Conservation (phyloP, 2,888 invertebrate genomes). For the Limnephilus marmoratus region DNA sequence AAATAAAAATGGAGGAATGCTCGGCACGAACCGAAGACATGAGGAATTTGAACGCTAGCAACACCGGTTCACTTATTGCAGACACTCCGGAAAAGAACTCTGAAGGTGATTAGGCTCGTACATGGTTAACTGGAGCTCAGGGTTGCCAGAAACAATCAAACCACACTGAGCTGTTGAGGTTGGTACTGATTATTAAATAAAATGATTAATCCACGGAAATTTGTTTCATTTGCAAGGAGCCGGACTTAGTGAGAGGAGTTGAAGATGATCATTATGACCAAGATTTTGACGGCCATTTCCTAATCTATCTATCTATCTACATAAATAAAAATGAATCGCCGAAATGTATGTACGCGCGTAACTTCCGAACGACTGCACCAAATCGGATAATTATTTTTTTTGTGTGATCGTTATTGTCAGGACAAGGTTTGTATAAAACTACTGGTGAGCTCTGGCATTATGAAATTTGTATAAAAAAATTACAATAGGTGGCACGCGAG, state of each 20-base stretch:
- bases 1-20: not conserved
- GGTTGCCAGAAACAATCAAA: slow-evolving; percentile 10
- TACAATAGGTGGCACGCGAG: too few species aligned
- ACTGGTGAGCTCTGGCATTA: too few species aligned
- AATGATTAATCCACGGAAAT: not conserved
- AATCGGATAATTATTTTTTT: too few species aligned
- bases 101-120: slow-evolving; percentile 18
- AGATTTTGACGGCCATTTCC: too few species aligned
- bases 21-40: not conserved
- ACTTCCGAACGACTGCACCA: too few species aligned
- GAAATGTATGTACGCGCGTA: too few species aligned
- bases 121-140: slow-evolving; percentile 10
- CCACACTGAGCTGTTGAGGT: not conserved
- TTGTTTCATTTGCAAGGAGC: not conserved
- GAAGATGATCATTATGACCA: too few species aligned
- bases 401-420: too few species aligned
- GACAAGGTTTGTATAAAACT: too few species aligned
- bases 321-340: too few species aligned
- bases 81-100: slow-evolving; percentile 8
- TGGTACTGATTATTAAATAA: not conserved
- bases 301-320: too few species aligned
- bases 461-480: too few species aligned
- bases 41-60: not conserved
- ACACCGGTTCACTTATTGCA: not conserved
- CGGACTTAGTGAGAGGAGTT: not conserved